Evolutionary conservation across 2,888 invertebrate genomes (phyloP).

Genomic region (Plebejus anna): DNA sequence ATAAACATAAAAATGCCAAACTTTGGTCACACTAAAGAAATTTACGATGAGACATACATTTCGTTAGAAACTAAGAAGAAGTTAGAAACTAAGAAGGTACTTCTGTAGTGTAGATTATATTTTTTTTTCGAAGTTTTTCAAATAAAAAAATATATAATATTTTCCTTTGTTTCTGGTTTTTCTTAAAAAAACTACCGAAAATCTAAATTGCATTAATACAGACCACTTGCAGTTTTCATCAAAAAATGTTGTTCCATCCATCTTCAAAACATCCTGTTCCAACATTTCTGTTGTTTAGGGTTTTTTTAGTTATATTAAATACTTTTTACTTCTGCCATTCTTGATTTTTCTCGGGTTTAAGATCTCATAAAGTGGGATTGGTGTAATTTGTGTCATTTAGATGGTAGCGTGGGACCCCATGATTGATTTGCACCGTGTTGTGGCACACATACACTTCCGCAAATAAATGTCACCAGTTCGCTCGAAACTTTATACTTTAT

Average conservation of each 20-base stretch:
- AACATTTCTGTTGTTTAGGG: too few species aligned
- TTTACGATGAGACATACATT: not conserved
- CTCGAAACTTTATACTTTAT: conserved; percentile 12
- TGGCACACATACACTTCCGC: not conserved
- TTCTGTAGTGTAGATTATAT: not conserved
- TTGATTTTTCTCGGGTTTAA: not conserved
- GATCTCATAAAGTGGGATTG: not conserved
- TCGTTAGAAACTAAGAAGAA: too few species aligned
- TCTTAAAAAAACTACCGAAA: too few species aligned
- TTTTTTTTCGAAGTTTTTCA: too few species aligned
- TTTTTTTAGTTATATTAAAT: not conserved
- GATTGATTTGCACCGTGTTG: conserved; percentile 13
- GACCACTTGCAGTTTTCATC: too few species aligned
- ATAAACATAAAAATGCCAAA: conserved; percentile 9
- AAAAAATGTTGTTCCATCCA: too few species aligned
- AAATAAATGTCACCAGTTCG: conserved; percentile 9
- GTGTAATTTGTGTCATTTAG: not conserved
- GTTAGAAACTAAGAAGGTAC: too few species aligned
- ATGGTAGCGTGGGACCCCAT: conserved; percentile 7
- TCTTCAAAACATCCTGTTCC: too few species aligned
- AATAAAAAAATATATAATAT: too few species aligned
- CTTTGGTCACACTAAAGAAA: not conserved
- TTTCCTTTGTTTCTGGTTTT: too few species aligned
- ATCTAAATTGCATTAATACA: too few species aligned
- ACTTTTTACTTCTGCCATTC: not conserved